Base-by-base conservation (phyloP, 2,888 invertebrate genomes). In the Ypsolopha scabrella region DNA sequence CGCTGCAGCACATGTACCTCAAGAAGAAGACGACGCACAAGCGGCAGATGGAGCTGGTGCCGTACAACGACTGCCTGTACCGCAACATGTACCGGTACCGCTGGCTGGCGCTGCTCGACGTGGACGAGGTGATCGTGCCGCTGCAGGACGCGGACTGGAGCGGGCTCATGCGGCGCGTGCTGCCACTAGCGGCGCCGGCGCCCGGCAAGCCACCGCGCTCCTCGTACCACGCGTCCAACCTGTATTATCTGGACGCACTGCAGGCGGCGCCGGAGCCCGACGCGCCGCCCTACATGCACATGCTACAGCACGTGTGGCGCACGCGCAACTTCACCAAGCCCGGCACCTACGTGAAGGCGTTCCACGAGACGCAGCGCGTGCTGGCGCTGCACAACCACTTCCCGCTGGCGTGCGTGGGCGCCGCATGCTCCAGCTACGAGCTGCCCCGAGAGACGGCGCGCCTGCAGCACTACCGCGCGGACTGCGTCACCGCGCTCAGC, bases 31-130 rank as follows among this genome's bases (percentile, higher is more conserved):
- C 95, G 36, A 96, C 95, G 66, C 94, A 97, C 80, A 98, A 98
- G 79, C 88, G 97, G 10, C 95, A 97, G 75, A 96, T 97, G 82
- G 98, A 98, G 80, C 88, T 98, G 54, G 95, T 98, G 62, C 97
- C 97, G 9, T 98, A 98, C 87, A 98, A 98, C 77, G 98, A 98
- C 77, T 98, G 98, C 69, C 88, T 98, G 51, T 97, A 97, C 83
- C 93, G 95, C 72, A 94, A 97, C 72, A 90, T 97, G 87, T 94
- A 96, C 74, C 89, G 92, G 58, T 97, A 97, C 78, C 91, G 94
- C 57, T 96, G 94, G 80, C 92, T 97, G 51, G 95, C 94, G n/a
- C 86, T 98, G 54, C 87, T 97, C 51, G 98, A 98, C 74, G 94
- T 96, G 58, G 98, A 98, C 80, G 98, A 98, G 80, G 94, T 97